Evolutionary conservation across 2,888 invertebrate genomes (phyloP).

Genomic region (Napeogenes sylphis): DNA sequence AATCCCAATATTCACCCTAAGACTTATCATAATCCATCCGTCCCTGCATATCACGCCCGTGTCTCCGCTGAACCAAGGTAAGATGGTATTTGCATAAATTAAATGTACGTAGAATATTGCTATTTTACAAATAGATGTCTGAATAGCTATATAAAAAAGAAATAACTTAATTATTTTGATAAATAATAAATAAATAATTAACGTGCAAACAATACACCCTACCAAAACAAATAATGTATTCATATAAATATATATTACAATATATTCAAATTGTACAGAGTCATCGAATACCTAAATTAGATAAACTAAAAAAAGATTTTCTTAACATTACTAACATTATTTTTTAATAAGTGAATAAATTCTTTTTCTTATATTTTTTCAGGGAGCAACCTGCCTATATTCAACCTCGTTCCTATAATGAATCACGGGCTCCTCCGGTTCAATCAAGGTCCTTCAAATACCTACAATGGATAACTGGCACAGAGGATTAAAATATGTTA

Average conservation of each 20-base stretch:
- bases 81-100: slow-evolving; percentile 23
- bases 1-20: slow-evolving; percentile 55
- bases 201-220: too few relatives aligned
- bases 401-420: slow-evolving; percentile 54
- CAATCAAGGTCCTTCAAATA: slow-evolving; percentile 77
- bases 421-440: slow-evolving; percentile 62
- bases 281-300: too few relatives aligned
- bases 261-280: too few relatives aligned
- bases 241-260: too few relatives aligned
- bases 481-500: slow-evolving; percentile 57
- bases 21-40: slow-evolving; percentile 65
- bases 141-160: slow-evolving; percentile 2
- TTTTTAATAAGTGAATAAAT: too few relatives aligned
- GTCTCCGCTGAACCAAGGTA: slow-evolving; percentile 73
- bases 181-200: too few relatives aligned
- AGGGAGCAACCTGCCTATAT: slow-evolving; percentile 68
- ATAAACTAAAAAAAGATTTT: too few relatives aligned
- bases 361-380: slow-evolving; percentile 38
- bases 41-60: slow-evolving; percentile 70
- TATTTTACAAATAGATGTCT: not conserved
- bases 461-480: slow-evolving; percentile 76
- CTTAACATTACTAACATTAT: too few relatives aligned
- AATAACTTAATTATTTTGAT: not conserved
- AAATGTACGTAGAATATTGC: not conserved
- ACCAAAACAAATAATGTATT: too few relatives aligned